phyloP scores from a whole-genome alignment of 2,113 vertebrate species.

The Zosterops lateralis region DNA sequence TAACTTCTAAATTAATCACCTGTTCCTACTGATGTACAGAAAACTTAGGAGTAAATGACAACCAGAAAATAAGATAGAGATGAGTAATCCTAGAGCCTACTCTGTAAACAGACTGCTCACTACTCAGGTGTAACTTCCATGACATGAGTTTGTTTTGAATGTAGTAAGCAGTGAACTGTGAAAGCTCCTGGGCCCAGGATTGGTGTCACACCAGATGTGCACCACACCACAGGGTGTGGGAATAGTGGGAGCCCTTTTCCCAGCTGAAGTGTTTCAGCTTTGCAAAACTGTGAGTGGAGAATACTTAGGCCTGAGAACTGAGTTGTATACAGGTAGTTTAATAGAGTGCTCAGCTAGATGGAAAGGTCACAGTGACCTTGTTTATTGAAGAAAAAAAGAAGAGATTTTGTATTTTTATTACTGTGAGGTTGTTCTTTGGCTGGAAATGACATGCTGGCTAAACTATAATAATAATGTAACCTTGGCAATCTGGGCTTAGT shows the following conservation, averaged over 20 bases:
- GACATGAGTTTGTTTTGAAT: not conserved
- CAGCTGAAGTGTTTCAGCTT: not conserved
- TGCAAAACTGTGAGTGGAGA: not conserved
- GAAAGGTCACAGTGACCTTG: not conserved
- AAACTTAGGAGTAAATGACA: not conserved
- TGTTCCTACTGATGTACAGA: not conserved
- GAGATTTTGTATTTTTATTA: not conserved
- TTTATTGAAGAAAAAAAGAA: not conserved
- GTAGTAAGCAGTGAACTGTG: not conserved
- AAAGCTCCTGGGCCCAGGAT: not conserved
- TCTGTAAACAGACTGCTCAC: not conserved
- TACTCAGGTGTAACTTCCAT: not conserved
- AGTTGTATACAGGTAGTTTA: not conserved
- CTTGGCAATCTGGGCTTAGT: not conserved
- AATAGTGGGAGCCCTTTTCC: not conserved
- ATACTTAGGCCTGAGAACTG: not conserved
- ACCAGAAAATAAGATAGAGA: not conserved
- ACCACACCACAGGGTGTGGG: no score
- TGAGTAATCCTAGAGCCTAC: not conserved
- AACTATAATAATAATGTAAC: not conserved
- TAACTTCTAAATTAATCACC: not conserved
- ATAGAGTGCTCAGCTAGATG: accelerated
- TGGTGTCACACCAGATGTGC: not conserved
- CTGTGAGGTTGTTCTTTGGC: not conserved
- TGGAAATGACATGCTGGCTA: not conserved